Evolutionary conservation across 2,888 invertebrate genomes (phyloP).

Genomic region (Pantelozetes paolii): DNA sequence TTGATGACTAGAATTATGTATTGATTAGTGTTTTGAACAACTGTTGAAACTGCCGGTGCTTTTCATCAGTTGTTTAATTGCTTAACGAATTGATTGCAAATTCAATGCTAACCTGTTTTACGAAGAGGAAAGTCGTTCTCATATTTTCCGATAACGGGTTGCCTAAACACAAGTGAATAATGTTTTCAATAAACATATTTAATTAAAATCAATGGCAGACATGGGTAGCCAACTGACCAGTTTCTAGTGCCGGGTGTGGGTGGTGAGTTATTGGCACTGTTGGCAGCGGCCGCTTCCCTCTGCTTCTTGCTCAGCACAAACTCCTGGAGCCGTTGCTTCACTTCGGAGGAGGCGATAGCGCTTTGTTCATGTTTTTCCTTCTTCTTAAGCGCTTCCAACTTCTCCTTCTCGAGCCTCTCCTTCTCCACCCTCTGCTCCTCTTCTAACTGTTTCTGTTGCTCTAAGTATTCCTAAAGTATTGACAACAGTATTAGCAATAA

Average conservation of each 20-base stretch:
- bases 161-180: conserved; percentile 51
- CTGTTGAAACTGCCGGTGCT: no score
- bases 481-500: no score
- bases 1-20: no score
- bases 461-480: conserved; percentile 17
- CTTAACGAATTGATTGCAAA: no score
- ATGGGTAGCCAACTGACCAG: conserved; percentile 55
- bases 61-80: no score
- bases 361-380: conserved; percentile 93
- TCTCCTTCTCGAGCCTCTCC: conserved; percentile 64
- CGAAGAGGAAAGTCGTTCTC: conserved; percentile 83
- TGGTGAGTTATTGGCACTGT: conserved; percentile 55
- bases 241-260: conserved; percentile 54
- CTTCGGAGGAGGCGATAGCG: conserved; percentile 91
- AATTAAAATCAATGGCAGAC: conserved; percentile 56
- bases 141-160: conserved; percentile 57
- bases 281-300: conserved; percentile 60
- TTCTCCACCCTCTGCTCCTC: conserved; percentile 18
- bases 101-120: conserved; percentile 76
- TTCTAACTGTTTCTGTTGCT: conserved; percentile 7
- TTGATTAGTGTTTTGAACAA: no score
- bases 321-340: conserved; percentile 88
- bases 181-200: no score
- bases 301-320: conserved; percentile 70
- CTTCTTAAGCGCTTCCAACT: conserved; percentile 78